Conservation (phyloP, 2,888 invertebrate genomes). For the Alloplasta piceator region DNA sequence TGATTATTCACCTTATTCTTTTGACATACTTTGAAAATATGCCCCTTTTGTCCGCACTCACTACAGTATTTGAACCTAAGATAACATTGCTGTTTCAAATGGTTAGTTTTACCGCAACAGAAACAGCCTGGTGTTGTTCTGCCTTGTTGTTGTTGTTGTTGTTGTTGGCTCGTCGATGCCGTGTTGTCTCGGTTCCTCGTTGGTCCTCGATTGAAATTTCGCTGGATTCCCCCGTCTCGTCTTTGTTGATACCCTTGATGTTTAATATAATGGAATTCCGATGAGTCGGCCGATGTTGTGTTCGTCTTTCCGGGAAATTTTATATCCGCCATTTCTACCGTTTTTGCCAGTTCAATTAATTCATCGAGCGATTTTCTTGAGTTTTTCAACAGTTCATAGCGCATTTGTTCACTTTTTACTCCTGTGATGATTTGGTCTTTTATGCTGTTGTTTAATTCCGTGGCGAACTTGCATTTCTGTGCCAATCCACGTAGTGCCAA, state of each 20-base stretch:
- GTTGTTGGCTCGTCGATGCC: background rate
- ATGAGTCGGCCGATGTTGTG: background rate
- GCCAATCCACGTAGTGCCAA: slow-evolving; percentile 15
- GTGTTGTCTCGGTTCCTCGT: background rate
- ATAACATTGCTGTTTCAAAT: slow-evolving; percentile 14
- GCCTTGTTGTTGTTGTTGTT: too few relatives aligned
- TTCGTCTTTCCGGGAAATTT: background rate
- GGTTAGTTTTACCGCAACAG: slow-evolving; percentile 39
- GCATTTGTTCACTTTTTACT: slow-evolving; percentile 20
- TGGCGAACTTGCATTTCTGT: slow-evolving; percentile 34
- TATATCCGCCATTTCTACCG: slow-evolving; percentile 34
- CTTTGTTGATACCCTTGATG: background rate
- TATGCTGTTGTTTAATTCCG: slow-evolving; percentile 23
- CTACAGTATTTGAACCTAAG: slow-evolving; percentile 25
- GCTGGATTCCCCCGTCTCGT: background rate
- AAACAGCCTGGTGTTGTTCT: background rate
- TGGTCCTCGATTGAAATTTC: background rate
- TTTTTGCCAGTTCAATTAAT: slow-evolving; percentile 36
- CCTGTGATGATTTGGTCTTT: slow-evolving; percentile 46
- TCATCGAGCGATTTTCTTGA: slow-evolving; percentile 12
- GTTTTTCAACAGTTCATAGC: slow-evolving; percentile 34
- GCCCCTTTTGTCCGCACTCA: slow-evolving; percentile 27
- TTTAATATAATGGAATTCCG: background rate
- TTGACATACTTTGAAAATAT: slow-evolving; percentile 13
- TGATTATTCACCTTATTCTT: too few relatives aligned